phyloP scores from a whole-genome alignment of 2,113 vertebrate genomes.

The Oryzias javanicus region DNA sequence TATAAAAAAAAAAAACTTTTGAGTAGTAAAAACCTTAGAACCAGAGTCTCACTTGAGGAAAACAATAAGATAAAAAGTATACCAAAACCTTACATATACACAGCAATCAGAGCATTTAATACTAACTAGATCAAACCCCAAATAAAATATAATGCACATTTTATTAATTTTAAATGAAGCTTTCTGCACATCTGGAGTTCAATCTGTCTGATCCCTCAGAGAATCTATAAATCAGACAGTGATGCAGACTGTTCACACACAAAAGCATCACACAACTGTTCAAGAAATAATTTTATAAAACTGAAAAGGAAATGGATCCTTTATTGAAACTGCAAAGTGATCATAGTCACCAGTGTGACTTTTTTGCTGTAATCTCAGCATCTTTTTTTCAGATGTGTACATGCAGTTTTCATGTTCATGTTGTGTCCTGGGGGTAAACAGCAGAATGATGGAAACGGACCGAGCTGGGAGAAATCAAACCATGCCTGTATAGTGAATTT shows the following conservation, averaged over 20 bases:
- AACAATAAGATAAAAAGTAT: no score
- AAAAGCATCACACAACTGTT: constrained; percentile 21
- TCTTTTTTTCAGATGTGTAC: constrained; percentile 46
- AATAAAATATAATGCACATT: not conserved
- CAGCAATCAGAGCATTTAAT: not conserved
- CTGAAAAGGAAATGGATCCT: constrained; percentile 39
- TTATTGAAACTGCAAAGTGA: constrained; percentile 49
- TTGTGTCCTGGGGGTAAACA: constrained; percentile 53
- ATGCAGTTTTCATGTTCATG: constrained; percentile 44
- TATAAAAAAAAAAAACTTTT: no score
- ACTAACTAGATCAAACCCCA: not conserved
- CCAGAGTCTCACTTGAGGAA: no score
- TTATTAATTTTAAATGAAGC: not conserved
- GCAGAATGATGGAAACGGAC: constrained; percentile 59
- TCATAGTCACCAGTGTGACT: constrained; percentile 40
- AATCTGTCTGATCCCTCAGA: not conserved
- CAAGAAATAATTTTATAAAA: constrained; percentile 52
- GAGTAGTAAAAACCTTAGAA: no score
- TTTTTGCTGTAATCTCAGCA: constrained; percentile 28
- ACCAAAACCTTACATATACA: not conserved
- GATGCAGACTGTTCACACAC: constrained; percentile 21
- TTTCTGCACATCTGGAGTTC: constrained; percentile 3
- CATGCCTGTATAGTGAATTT: constrained; percentile 63
- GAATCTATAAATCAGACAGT: constrained; percentile 8
- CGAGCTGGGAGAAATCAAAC: constrained; percentile 48